Base-by-base conservation (phyloP, 1,140 invertebrate genomes). In the Pseudomyrmex concolor region DNA sequence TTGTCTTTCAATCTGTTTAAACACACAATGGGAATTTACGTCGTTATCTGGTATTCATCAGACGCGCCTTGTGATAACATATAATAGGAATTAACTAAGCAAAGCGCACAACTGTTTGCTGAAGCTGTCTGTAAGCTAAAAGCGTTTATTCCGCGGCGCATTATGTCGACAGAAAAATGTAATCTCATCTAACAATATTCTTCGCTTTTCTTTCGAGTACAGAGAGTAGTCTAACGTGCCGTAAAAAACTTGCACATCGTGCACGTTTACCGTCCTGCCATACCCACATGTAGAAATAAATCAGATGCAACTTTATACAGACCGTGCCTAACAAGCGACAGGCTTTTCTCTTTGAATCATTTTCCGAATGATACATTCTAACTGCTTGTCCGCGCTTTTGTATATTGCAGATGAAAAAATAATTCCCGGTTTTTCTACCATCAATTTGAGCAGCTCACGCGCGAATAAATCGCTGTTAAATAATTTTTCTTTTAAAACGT, bases 181-280 rank as follows among this genome's bases (percentile, higher is more conserved):
- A 80, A 80, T 80, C 66, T 57, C 54, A 10, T 50, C 15, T 17
- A 10, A 77, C 74, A 77, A 68, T 77, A 77, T 77, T 77, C 74
- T 77, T 43, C 66, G 54, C 66, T 70, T 71, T 70, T 80, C 66
- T 71, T 80, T 70, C 19, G 12, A 25, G n/a, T n/a, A 59, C 64
- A 78, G 5, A 55, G 64, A 8, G 19, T 22, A 54, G 64, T 2
- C 12, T 22, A 71, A 43, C 66, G 43, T 71, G 66, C 76, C n/a
- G 76, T 80, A 62, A 80, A 34, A 34, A 80, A 71, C 59, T 80
- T 54, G 54, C 66, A 59, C 66, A 59, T 80, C 54, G 55, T 66
- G 76, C 54, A 71, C 76, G 54, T 80, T 80, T 70, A 71, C 76
- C 19, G n/a, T 59, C 68, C 64, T 19, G 34, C 54, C 48, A 71